These are phyloP conservation scores for Agelas oroides DNA, from an alignment of 37 sponge, comb jelly and placozoan species.

Conservation along the genomic window DNA sequence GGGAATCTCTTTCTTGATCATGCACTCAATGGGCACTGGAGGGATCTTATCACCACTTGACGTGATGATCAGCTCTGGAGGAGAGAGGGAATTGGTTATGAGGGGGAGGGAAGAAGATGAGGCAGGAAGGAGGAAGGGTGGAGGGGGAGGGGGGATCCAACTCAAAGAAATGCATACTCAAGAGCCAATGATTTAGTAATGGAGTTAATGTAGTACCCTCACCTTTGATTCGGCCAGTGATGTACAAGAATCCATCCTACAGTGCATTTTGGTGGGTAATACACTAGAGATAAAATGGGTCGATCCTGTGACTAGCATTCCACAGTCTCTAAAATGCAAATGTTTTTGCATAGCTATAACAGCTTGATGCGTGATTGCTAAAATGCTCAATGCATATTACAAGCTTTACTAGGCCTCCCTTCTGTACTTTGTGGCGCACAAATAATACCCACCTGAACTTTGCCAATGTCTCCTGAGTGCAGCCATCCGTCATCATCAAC, in stretches of 20 bases:
- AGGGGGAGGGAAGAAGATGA: no score
- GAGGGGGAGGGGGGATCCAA: not conserved
- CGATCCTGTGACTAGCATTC: no score
- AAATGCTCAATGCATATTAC: not conserved
- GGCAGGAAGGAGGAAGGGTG: no score
- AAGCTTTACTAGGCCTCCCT: no score
- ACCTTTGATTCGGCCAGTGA: conserved; percentile 87
- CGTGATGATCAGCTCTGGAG: conserved; percentile 90
- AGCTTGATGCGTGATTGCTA: no score
- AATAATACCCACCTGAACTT: conserved; percentile 9
- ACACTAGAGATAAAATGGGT: no score
- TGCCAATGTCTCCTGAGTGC: conserved; percentile 93
- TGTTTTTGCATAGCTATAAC: no score
- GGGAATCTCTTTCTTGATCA: conserved; percentile 63
- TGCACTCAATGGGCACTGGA: conserved; percentile 80
- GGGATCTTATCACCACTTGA: conserved; percentile 89
- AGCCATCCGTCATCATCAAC: conserved; percentile 94
- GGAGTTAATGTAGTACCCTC: no score
- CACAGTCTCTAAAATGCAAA: no score
- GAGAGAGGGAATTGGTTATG: not conserved
- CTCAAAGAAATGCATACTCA: no score
- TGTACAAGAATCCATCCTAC: conserved; percentile 67
- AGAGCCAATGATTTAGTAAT: not conserved
- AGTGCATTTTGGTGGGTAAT: not conserved
- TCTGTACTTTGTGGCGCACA: no score